A percentile compares a stretch with the other conserved stretches of the same genome.
Evolutionary conservation across 2,113 vertebrate genomes (phyloP).

Genomic region (Himantopus leucocephalus): DNA sequence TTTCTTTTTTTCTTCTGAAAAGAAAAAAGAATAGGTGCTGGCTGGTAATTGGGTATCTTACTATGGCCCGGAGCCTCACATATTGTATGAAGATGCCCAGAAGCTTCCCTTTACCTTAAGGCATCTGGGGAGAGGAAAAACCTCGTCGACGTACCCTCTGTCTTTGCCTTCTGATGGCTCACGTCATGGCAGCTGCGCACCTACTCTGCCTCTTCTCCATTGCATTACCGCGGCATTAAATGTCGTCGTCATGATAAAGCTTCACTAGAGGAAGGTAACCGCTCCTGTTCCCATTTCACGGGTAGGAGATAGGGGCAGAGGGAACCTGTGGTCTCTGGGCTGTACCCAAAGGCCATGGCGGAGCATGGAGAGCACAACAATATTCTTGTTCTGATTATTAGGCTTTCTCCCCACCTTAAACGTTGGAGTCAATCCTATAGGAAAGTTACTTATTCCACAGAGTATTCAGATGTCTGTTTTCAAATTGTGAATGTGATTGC

Average conservation of each 20-base stretch:
- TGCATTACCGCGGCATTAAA: fast-evolving
- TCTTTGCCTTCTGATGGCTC: neutral
- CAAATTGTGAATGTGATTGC: neutral
- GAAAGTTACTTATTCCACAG: neutral
- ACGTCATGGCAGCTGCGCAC: neutral
- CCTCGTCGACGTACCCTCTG: fast-evolving
- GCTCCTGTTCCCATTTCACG: neutral
- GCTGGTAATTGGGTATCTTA: neutral
- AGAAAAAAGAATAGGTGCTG: neutral
- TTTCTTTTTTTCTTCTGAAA: neutral
- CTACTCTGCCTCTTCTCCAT: neutral
- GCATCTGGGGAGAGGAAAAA: neutral
- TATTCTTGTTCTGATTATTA: neutral
- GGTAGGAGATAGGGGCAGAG: no score
- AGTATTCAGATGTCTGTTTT: neutral
- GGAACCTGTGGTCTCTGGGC: neutral
- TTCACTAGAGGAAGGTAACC: neutral
- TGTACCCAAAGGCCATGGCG: neutral
- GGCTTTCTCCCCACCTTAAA: neutral
- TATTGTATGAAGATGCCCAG: neutral
- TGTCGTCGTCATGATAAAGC: fast-evolving
- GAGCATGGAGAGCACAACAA: neutral
- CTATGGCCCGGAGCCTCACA: neutral
- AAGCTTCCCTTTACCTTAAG: neutral
- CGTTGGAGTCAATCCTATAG: neutral